Evolutionary conservation across 2,113 vertebrate species (phyloP), one percentile per base, ranked within the genome.

Genomic region (Sinocyclocheilus maitianheensis): DNA sequence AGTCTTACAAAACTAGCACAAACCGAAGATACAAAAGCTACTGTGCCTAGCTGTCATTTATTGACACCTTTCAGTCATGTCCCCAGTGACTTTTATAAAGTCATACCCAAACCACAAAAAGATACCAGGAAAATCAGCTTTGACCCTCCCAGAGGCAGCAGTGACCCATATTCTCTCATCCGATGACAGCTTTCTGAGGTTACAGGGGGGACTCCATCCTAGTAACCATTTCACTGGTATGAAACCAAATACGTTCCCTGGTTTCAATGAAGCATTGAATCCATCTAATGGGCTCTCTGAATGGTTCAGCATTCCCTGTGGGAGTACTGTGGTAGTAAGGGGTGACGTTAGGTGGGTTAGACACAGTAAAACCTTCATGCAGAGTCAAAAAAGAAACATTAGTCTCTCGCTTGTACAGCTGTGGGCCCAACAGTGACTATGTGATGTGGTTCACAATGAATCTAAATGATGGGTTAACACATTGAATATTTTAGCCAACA

Each of bases 401-500:
- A 86, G 43, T 67, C 24, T 60, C 40, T 82, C 4, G 24, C 51
- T 55, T 83, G 74, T 83, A 86, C 85, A 82, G 80, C 80, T 82
- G 69, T 84, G 82, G 82, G 82, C 53, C 34, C 69, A 83, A 69
- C 67, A 81, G 22, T 12, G 53, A 63, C 65, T 75, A 83, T 37
- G 22, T 69, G 77, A 22, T 87, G 40, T 89, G 34, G 58, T 82
- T 89, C 85, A 62, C 60, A 85, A 81, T 85, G 77, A 69, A 26
- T 83, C 34, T 11, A 43, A 89, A 85, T 86, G 83, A 83, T 85
- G 83, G 85, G 79, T 82, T 86, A 82, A 74, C 77, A 9, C 72
- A 83, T 65, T 69, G 72, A 83, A 65, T 82, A 83, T 87, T 83
- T 77, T 83, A 78, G 76, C 83, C 78, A 48, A 58, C 87, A 87